These are phyloP conservation scores for Drosophila takahashii DNA, from an alignment of 1,140 invertebrate genomes.

Conservation along the genomic window DNA sequence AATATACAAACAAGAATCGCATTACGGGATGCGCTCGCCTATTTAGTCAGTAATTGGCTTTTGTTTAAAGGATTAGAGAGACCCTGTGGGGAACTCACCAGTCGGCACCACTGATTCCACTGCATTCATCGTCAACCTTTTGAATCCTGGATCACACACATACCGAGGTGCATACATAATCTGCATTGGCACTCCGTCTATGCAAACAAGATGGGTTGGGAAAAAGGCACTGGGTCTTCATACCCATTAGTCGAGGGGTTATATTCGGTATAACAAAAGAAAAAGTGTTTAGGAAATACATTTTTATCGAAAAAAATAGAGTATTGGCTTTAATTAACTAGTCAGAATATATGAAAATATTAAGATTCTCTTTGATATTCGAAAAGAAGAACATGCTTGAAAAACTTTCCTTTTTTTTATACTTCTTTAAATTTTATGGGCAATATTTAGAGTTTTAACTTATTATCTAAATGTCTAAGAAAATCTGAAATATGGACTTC, in stretches of 20 bases:
- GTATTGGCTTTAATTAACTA: too few relatives aligned
- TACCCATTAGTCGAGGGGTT: neutral
- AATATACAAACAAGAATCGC: neutral
- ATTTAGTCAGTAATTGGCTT: neutral
- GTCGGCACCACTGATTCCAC: slow-evolving; percentile 4
- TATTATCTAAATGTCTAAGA: too few relatives aligned
- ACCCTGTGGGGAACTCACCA: neutral
- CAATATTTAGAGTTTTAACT: too few relatives aligned
- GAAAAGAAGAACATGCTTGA: too few relatives aligned
- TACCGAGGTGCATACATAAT: neutral
- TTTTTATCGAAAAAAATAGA: too few relatives aligned
- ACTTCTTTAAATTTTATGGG: too few relatives aligned
- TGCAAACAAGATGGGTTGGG: neutral
- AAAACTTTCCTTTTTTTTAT: too few relatives aligned
- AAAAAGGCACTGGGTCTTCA: neutral
- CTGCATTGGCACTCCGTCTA: slow-evolving; percentile 10
- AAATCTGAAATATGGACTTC: too few relatives aligned
- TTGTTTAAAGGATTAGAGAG: slow-evolving; percentile 4
- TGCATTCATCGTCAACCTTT: slow-evolving; percentile 5
- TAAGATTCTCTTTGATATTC: too few relatives aligned
- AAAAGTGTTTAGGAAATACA: too few relatives aligned
- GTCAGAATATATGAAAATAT: too few relatives aligned
- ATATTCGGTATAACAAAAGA: neutral
- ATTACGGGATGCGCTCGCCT: neutral
- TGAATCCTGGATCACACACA: neutral